Percentiles rank a stretch among this genome's conserved stretches.
Conservation (phyloP, 2,113 vertebrate species). For the Thinocorus orbignyianus region DNA sequence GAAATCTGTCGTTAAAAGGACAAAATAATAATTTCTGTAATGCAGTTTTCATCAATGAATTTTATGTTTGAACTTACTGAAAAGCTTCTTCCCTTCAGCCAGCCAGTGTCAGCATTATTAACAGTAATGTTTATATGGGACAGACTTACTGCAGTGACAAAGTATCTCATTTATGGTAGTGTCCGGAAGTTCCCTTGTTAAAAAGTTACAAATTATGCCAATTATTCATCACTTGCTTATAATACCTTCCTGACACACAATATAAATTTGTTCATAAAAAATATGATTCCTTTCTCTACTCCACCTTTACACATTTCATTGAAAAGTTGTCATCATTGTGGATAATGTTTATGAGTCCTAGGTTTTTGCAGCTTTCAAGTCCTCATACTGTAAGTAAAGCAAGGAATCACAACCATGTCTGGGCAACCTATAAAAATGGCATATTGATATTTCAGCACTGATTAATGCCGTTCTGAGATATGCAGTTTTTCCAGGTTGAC, state of each 20-base stretch:
- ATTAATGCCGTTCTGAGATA: not conserved
- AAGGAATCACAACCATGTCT: not conserved
- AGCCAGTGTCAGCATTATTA: not conserved
- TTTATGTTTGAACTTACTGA: not conserved
- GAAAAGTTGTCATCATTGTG: not conserved
- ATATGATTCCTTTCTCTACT: not conserved
- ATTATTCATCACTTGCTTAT: conserved; percentile 32
- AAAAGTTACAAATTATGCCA: conserved; percentile 41
- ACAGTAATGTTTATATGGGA: not conserved
- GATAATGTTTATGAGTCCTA: not conserved
- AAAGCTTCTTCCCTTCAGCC: conserved; percentile 11
- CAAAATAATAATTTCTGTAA: not conserved
- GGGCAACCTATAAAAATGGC: not conserved
- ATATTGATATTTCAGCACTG: not conserved
- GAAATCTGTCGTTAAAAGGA: not conserved
- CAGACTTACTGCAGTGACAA: conserved; percentile 14
- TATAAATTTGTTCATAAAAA: not conserved
- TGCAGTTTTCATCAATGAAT: not conserved
- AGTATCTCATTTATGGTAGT: conserved; percentile 9
- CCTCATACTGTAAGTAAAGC: not conserved
- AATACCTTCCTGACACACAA: not conserved
- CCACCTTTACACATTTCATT: not conserved
- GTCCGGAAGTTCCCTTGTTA: conserved; percentile 14
- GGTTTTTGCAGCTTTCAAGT: not conserved
- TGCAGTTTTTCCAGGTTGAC: not conserved